These are phyloP conservation scores for Drosophila gaucha DNA, from an alignment of 2,888 invertebrate genomes.

Conservation along the genomic window DNA sequence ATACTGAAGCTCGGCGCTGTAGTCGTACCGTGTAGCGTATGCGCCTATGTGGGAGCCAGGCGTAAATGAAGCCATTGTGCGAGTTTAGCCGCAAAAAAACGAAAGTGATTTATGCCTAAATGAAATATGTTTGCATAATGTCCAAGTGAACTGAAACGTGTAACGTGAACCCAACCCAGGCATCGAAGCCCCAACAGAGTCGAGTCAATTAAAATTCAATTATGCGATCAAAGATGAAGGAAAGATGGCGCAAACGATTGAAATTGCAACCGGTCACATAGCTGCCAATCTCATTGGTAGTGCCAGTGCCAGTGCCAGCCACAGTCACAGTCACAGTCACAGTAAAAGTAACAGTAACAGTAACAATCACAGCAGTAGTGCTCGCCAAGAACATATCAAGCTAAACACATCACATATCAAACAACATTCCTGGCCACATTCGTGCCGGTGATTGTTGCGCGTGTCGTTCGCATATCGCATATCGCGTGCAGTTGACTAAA, in stretches of 20 bases:
- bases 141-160: constrained; percentile 48
- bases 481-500: constrained; percentile 54
- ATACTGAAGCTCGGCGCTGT: constrained; percentile 4
- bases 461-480: constrained; percentile 45
- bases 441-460: constrained; percentile 54
- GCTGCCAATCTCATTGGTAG: not conserved
- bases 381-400: constrained; percentile 54
- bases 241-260: constrained; percentile 74
- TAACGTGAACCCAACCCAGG: constrained; percentile 6
- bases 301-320: not conserved
- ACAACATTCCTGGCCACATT: constrained; percentile 20
- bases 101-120: constrained; percentile 73
- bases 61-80: constrained; percentile 68
- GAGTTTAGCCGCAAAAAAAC: constrained; percentile 66
- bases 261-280: constrained; percentile 61
- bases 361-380: constrained; percentile 10
- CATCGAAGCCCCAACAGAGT: not conserved
- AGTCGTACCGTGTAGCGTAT: constrained; percentile 7
- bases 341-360: not conserved
- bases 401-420: constrained; percentile 41
- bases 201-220: constrained; percentile 73
- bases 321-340: not conserved
- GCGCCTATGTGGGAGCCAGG: constrained; percentile 43
- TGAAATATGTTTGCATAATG: constrained; percentile 62
- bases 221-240: constrained; percentile 70